Evolutionary conservation across 2,888 invertebrate species (phyloP).

Genomic region (Cremastinae sp.): DNA sequence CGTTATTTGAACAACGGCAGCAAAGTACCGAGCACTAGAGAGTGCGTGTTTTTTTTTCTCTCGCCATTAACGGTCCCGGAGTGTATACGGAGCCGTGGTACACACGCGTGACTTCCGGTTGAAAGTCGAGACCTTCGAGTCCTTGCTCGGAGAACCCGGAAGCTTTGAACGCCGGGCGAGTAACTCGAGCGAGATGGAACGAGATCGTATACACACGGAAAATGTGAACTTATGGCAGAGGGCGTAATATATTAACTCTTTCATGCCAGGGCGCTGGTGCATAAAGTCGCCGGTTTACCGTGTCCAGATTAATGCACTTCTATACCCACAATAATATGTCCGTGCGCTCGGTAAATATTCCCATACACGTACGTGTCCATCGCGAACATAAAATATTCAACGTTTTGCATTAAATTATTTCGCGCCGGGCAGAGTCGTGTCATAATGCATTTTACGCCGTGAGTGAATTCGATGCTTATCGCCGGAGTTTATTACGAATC

Average conservation of each 20-base stretch:
- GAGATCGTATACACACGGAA: slow-evolving; percentile 21
- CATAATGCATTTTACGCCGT: slow-evolving; percentile 23
- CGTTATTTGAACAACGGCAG: slow-evolving; percentile 1
- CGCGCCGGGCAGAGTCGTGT: slow-evolving; percentile 6
- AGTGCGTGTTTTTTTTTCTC: not conserved
- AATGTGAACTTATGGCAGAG: slow-evolving; percentile 43
- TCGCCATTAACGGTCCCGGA: slow-evolving; percentile 7
- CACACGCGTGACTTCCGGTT: slow-evolving; percentile 40
- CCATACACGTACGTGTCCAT: slow-evolving; percentile 3
- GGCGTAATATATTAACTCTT: slow-evolving; percentile 47
- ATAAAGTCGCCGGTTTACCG: slow-evolving; percentile 44
- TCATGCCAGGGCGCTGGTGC: slow-evolving; percentile 38
- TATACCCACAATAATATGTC: slow-evolving; percentile 21
- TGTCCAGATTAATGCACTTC: slow-evolving; percentile 49
- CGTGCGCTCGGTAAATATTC: not conserved
- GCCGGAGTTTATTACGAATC: slow-evolving; percentile 25
- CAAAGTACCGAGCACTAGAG: not conserved
- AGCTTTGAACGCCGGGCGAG: slow-evolving; percentile 30
- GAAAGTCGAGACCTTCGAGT: slow-evolving; percentile 41
- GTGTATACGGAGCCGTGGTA: slow-evolving; percentile 1
- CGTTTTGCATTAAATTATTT: slow-evolving; percentile 46
- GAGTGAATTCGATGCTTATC: slow-evolving; percentile 41
- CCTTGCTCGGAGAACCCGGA: slow-evolving; percentile 32
- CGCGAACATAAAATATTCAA: slow-evolving; percentile 12
- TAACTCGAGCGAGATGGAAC: slow-evolving; percentile 42